These are phyloP conservation scores for Hydrozoanthus tunicans DNA, from an alignment of 64 coral and sea anemone genomes.

Conservation along the genomic window DNA sequence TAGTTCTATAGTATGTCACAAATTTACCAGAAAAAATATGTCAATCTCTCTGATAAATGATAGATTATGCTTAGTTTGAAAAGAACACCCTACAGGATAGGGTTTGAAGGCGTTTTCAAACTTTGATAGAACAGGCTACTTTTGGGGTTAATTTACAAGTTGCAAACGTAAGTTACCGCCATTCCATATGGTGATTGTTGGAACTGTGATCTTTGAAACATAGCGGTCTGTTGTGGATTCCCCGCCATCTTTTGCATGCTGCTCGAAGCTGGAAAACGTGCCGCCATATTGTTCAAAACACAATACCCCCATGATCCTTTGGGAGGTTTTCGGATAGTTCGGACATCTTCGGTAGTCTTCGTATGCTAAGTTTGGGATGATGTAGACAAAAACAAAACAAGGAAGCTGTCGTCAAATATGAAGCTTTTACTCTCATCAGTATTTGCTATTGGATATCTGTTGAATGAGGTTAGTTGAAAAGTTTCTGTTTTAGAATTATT, in stretches of 20 bases:
- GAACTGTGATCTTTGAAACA: conserved; percentile 87
- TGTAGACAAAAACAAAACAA: neutral
- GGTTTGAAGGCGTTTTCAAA: neutral
- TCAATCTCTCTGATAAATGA: no score
- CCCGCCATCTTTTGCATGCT: conserved; percentile 95
- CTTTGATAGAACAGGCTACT: neutral
- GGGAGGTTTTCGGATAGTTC: conserved; percentile 4
- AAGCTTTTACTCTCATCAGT: neutral
- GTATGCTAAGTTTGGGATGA: neutral
- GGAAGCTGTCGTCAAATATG: neutral
- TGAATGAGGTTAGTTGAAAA: conserved; percentile 8
- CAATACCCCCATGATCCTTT: conserved; percentile 62
- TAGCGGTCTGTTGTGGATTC: conserved; percentile 80
- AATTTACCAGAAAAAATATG: no score
- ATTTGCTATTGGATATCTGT: neutral
- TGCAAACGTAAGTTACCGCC: conserved; percentile 43
- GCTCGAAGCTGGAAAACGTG: conserved; percentile 89
- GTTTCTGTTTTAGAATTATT: neutral
- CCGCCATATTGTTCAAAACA: conserved; percentile 87
- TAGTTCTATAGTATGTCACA: no score
- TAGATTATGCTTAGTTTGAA: no score
- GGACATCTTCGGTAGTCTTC: conserved; percentile 28
- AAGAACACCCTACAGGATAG: neutral
- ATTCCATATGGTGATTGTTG: conserved; percentile 87
- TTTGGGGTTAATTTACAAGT: neutral